Percentiles rank a stretch among this genome's conserved stretches.
Conservation (phyloP, 2,113 vertebrate species). For the Phocoena sinus region DNA sequence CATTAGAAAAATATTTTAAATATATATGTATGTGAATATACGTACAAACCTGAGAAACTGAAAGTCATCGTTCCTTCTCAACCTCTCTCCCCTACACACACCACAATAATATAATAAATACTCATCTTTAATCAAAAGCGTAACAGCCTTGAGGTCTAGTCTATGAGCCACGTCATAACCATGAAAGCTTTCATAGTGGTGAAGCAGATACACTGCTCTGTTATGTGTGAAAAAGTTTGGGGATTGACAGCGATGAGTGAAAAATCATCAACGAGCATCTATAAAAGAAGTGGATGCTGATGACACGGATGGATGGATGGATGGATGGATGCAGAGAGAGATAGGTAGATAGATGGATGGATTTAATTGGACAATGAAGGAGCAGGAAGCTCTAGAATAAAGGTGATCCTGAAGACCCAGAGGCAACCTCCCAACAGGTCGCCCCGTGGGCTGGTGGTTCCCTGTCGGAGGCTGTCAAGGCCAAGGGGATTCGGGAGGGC, state of each 20-base stretch:
- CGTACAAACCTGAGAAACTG: background rate
- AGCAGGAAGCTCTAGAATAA: background rate
- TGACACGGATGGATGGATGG: too few relatives aligned
- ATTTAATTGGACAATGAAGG: background rate
- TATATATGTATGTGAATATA: background rate
- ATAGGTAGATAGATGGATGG: too few relatives aligned
- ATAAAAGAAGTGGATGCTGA: background rate
- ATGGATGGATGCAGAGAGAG: too few relatives aligned
- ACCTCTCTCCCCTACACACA: background rate
- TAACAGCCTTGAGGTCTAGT: background rate
- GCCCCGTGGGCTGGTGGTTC: accelerated
- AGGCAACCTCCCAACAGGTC: background rate
- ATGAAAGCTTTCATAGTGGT: background rate
- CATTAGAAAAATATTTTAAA: background rate
- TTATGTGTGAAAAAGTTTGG: background rate
- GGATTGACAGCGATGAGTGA: background rate
- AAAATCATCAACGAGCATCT: background rate
- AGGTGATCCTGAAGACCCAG: background rate
- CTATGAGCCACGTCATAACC: background rate
- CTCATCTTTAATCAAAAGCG: background rate
- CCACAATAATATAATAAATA: too few relatives aligned
- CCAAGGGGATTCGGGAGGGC: background rate
- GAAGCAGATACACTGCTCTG: background rate
- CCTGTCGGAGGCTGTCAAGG: background rate
- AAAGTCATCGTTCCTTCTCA: background rate